Percentiles rank a stretch among this genome's conserved stretches.
Evolutionary conservation across 2,888 invertebrate species (phyloP).

Genomic region (Hemistola chrysoprasaria): DNA sequence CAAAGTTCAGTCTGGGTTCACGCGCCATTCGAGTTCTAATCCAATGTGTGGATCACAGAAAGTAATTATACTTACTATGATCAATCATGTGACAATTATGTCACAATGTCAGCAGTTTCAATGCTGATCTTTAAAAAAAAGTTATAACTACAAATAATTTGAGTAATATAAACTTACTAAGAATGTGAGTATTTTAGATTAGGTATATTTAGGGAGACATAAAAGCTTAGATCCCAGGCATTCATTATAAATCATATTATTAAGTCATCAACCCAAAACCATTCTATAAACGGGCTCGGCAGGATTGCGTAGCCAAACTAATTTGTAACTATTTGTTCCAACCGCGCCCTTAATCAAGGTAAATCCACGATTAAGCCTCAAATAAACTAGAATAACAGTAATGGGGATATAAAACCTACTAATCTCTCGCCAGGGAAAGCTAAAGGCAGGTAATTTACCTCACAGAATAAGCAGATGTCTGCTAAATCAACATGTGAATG

Average conservation of each 20-base stretch:
- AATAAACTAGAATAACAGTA: conserved; percentile 35
- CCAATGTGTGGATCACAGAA: too few relatives aligned
- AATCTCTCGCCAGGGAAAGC: conserved; percentile 28
- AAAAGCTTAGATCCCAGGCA: too few relatives aligned
- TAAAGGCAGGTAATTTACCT: conserved; percentile 28
- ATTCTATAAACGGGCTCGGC: not conserved
- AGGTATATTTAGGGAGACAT: too few relatives aligned
- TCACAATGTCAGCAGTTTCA: too few relatives aligned
- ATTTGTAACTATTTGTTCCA: conserved; percentile 26
- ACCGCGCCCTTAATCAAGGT: conserved; percentile 31
- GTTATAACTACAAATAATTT: too few relatives aligned
- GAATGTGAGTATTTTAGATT: too few relatives aligned
- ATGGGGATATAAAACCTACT: conserved; percentile 38
- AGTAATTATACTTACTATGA: too few relatives aligned
- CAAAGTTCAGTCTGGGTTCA: too few relatives aligned
- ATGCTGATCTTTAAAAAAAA: too few relatives aligned
- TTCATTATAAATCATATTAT: not conserved
- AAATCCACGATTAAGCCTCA: conserved; percentile 27
- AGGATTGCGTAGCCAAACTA: conserved; percentile 18
- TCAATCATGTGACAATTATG: too few relatives aligned
- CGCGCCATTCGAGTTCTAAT: too few relatives aligned
- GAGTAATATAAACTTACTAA: too few relatives aligned
- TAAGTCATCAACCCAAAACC: not conserved
- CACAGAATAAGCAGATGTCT: conserved; percentile 25
- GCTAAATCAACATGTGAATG: conserved; percentile 24